Evolutionary conservation across 1,140 invertebrate species (phyloP).

Genomic region (Drosophila auraria): DNA sequence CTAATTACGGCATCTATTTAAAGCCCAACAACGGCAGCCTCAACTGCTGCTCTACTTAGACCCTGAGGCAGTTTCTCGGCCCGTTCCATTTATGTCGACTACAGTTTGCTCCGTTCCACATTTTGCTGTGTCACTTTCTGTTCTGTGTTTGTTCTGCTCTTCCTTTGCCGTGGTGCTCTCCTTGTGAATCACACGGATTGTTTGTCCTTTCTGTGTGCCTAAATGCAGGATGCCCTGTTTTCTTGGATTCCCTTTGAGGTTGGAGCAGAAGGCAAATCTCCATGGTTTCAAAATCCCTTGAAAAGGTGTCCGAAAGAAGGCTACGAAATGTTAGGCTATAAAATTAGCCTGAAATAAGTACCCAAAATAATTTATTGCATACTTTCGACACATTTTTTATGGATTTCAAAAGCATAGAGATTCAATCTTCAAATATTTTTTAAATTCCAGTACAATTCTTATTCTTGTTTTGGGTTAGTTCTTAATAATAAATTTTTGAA

Average conservation of each 20-base stretch:
- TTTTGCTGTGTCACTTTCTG: conserved; percentile 30
- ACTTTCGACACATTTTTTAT: background rate
- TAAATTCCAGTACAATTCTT: too few species aligned
- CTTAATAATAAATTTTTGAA: background rate
- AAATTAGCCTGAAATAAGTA: too few species aligned
- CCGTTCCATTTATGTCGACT: conserved; percentile 35
- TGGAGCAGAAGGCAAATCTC: background rate
- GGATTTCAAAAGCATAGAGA: too few species aligned
- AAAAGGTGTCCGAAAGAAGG: background rate
- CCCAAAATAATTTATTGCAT: background rate
- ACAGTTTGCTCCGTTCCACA: conserved; percentile 34
- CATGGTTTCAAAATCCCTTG: background rate
- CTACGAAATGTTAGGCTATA: background rate
- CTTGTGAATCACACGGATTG: conserved; percentile 30
- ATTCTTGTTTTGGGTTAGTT: too few species aligned
- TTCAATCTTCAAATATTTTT: background rate
- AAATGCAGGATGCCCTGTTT: conserved; percentile 22
- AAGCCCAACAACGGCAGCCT: conserved; percentile 16
- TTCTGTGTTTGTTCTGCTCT: conserved; percentile 24
- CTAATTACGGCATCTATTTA: conserved; percentile 41
- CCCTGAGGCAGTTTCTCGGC: conserved; percentile 25
- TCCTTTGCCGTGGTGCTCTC: conserved; percentile 6
- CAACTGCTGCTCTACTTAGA: conserved; percentile 40
- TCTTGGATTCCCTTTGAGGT: background rate
- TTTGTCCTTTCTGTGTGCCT: conserved; percentile 25